Evolutionary conservation across 2,888 invertebrate species (phyloP), one percentile per base, ranked within the genome.

Genomic region (Teinopalpus imperialis): DNA sequence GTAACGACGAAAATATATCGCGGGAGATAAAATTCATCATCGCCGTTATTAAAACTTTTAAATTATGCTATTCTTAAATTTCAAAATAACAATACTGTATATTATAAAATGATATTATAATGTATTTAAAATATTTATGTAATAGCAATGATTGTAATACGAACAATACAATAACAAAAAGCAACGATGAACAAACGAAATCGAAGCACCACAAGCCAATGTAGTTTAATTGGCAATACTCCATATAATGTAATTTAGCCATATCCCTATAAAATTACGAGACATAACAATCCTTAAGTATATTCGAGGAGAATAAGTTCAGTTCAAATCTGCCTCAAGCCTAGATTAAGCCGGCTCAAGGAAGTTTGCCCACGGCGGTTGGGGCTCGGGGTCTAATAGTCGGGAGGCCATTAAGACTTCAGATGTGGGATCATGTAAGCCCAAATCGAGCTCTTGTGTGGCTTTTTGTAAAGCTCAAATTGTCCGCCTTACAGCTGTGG

Each of bases 331-430:
- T 58, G 54, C 68, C 57, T 54, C 56, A 60, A 66, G 70, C 69
- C 66, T 54, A 66, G 70, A 74, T 78, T 77, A 77, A 65, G 63
- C 54, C 61, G 64, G 69, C 66, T 74, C 65, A 61, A 64, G 59
- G 58, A 57, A 62, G 62, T 68, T 56, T 54, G 59, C 50, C 48
- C 48, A 48, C 41, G 45, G 34, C 41, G 49, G 45, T 54, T 56
- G 68, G 61, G 58, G 59, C 52, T 67, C 68, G 66, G 59, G 69
- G n/a, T 66, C 74, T 75, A 74, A 75, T 69, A 72, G 74, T 63
- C 62, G 56, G 52, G 54, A 52, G 53, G 59, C 71, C 64, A 77
- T 75, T 75, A 63, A 43, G 48, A 56, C 47, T 69, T 67, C 62
- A 53, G 57, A 57, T 53, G 53, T 50, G 60, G 68, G 71, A 70